Evolutionary conservation across 1,140 invertebrate genomes (phyloP), one percentile per base, ranked within the genome.

Genomic region (Dolichoris vasculosae): DNA sequence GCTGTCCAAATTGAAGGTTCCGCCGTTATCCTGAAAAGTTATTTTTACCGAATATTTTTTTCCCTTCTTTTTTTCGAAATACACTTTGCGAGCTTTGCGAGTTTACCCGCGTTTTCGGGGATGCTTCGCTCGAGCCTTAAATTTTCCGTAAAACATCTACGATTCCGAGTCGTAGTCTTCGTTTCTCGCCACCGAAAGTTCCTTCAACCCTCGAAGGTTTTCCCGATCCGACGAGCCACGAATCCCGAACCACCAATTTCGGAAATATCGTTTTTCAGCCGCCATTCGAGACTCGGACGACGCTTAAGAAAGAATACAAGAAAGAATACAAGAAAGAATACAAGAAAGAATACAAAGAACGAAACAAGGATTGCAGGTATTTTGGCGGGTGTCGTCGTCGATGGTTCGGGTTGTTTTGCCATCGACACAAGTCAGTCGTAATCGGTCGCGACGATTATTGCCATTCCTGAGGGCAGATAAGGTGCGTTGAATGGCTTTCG

Each of bases 401-500:
- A 26, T 4, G 2, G 20, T 2, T 59, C 43, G n/a, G n/a, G 67
- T 51, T 64, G 43, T 83, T 75, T 76, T 48, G 32, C 59, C 73
- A 38, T 38, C 38, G 32, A 30, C 11, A 30, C 35, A 69, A 69
- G 67, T 38, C 32, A 67, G 17, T 20, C 15, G 75, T 51, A 51
- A 32, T 87, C 82, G 85, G 86, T 80, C 71, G 59, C 40, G 87
- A 85, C 84, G 77, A 87, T 89, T 88, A 88, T 87, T 89, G 86
- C 86, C 88, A 88, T 90, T 90, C 86, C 88, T 82, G 80, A 43
- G 51, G 51, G 55, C 64, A 85, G 89, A 89, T 90, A 89, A 88
- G 84, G n/a, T 77, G 55, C 51, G 38, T 26, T 84, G 20, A 76
- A 77, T 64, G 59, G 13, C 82, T 40, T 46, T 75, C 20, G 35